These are phyloP conservation scores for Eucera pruinosa DNA, from an alignment of 2,888 invertebrate species.

Conservation along the genomic window DNA sequence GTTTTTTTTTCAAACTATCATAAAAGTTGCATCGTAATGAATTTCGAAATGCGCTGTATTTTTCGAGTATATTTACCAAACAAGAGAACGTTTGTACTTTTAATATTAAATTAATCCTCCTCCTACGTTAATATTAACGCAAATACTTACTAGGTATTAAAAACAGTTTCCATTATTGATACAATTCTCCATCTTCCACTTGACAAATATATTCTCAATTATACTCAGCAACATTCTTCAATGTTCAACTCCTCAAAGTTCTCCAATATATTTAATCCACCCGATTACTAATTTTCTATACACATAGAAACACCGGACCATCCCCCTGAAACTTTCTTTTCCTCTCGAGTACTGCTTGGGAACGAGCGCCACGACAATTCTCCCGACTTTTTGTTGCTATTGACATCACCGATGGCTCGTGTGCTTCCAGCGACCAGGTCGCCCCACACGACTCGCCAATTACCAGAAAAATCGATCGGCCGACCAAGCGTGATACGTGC, in stretches of 20 bases:
- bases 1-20: not conserved
- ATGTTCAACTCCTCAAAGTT: not conserved
- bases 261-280: too few species aligned
- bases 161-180: not conserved
- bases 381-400: conserved; percentile 54
- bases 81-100: not conserved
- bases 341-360: conserved; percentile 31
- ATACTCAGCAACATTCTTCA: too few species aligned
- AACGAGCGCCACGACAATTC: conserved; percentile 44
- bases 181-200: too few species aligned
- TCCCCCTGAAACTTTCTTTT: conserved; percentile 9
- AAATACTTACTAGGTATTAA: too few species aligned
- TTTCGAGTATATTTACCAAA: too few species aligned
- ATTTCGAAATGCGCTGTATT: not conserved
- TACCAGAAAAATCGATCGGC: conserved; percentile 56
- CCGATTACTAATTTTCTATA: not conserved
- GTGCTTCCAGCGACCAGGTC: conserved; percentile 21
- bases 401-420: conserved; percentile 47
- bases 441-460: conserved; percentile 45
- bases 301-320: conserved; percentile 13
- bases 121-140: not conserved
- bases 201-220: not conserved
- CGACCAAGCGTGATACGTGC: conserved; percentile 21
- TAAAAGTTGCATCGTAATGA: not conserved
- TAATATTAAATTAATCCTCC: not conserved